Base-by-base conservation (phyloP, 35 echinoderm and acorn worm species). In the Apostichopus parvimensis region DNA sequence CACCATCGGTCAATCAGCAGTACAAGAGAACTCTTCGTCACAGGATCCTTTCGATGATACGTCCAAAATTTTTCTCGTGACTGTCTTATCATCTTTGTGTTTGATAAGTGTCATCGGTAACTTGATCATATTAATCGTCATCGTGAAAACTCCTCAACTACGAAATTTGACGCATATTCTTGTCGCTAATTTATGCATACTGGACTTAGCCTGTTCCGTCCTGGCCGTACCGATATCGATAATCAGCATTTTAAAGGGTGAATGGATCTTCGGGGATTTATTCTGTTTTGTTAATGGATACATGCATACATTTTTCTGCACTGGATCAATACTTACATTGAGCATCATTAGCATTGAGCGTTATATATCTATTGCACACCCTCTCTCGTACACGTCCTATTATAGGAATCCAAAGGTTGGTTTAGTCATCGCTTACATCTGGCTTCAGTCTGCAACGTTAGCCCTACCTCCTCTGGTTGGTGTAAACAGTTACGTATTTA, bases 341-440 rank as follows among this genome's bases (percentile, higher is more conserved):
- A 80, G 91, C 34, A 77, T 95, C 4, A 95, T 97, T 83, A 97
- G 95, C 81, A 82, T 97, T 54, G 95, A 97, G 34, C 87, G 95
- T 3, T 97, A 97, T 80, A 93, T 90, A 8, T 95, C 91, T 34
- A 97, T 97, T 55, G 95, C 95, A 0, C 91, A 94, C 55, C 95
- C 95, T 6, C 94, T 97, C 91, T 85, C 88, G 45, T 93, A 97
- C 53, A 91, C 93, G 9, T 88, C 64, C 8, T 93, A 95, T 17
- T 73, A 92, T 82, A 97, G 93, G 6, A 87, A 90, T 5, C 86
- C 56, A 4, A 90, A 78, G 64, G 72, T 73, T 2, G 15, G 91
- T 10, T 17, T 93, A 10, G 20, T 87, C 4, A 72, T 97, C 34
- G 81, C 55, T 4, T 97, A 95, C 55, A 95, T 97, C 53, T 97